Conservation (phyloP, 2,113 vertebrate genomes). For the Stigmatopora argus region DNA sequence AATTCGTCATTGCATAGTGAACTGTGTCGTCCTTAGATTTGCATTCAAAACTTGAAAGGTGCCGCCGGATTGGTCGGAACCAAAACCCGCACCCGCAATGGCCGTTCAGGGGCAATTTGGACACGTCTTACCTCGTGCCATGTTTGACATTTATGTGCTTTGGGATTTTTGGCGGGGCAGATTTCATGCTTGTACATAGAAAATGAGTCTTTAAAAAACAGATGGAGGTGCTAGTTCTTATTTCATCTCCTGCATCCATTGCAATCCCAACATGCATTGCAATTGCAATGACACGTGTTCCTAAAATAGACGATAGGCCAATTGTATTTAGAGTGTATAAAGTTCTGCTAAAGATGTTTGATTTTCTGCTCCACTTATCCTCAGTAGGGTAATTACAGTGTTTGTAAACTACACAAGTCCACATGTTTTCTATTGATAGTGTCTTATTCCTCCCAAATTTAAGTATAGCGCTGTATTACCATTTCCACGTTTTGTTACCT, state of each 20-base stretch:
- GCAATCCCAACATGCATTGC: neutral
- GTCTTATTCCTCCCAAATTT: no score
- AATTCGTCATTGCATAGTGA: neutral
- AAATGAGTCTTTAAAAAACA: neutral
- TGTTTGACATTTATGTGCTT: neutral
- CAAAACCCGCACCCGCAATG: no score
- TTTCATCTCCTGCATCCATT: neutral
- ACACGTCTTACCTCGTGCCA: neutral
- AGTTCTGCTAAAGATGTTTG: neutral
- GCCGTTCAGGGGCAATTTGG: no score
- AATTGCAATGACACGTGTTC: neutral
- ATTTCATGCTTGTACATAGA: neutral
- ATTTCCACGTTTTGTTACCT: neutral
- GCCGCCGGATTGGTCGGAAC: no score
- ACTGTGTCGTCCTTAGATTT: no score
- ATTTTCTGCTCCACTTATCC: neutral
- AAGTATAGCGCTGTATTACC: neutral
- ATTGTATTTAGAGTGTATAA: neutral
- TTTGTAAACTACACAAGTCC: neutral
- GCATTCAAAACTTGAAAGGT: no score
- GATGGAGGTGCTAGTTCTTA: neutral
- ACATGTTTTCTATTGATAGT: no score
- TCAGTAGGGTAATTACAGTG: neutral
- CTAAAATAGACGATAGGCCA: neutral
- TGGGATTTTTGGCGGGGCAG: neutral